These are phyloP conservation scores for Eulimnadia texana DNA, from an alignment of 1,140 invertebrate species.

Conservation along the genomic window DNA sequence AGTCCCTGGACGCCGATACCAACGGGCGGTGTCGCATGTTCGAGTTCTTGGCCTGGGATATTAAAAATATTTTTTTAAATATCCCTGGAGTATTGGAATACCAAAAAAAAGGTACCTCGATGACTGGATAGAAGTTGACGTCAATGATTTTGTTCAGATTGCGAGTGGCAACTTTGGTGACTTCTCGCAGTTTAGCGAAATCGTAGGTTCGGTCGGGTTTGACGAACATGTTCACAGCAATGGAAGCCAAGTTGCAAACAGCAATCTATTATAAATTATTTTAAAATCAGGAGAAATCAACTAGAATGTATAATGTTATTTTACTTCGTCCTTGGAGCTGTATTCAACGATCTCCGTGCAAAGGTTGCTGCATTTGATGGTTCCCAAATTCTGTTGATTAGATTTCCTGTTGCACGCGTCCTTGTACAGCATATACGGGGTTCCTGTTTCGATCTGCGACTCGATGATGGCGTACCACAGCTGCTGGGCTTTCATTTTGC, in stretches of 20 bases:
- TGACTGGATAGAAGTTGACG: constrained; percentile 88
- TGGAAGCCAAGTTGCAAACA: constrained; percentile 95
- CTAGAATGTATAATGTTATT: neutral
- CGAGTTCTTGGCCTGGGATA: constrained; percentile 46
- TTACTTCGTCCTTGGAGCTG: constrained; percentile 68
- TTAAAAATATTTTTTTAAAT: constrained; percentile 13
- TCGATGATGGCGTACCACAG: constrained; percentile 91
- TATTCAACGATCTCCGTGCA: constrained; percentile 98
- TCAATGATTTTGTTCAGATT: constrained; percentile 98
- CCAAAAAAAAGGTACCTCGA: constrained; percentile 43
- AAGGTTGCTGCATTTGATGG: constrained; percentile 95
- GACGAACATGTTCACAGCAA: constrained; percentile 95
- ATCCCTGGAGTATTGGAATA: neutral
- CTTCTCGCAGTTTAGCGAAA: constrained; percentile 72
- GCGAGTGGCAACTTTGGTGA: constrained; percentile 73
- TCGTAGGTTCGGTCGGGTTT: constrained; percentile 60
- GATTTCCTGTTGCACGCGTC: constrained; percentile 95
- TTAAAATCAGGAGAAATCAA: constrained; percentile 1
- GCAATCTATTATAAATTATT: constrained; percentile 52
- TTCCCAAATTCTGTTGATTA: constrained; percentile 97
- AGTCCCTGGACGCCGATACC: constrained; percentile 91
- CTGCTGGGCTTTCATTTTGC: constrained; percentile 67
- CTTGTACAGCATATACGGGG: constrained; percentile 96
- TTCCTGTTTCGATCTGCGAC: constrained; percentile 95
- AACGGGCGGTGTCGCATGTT: constrained; percentile 87